Conservation (phyloP, 2,888 invertebrate species). For the Chymomyza caudatula region DNA sequence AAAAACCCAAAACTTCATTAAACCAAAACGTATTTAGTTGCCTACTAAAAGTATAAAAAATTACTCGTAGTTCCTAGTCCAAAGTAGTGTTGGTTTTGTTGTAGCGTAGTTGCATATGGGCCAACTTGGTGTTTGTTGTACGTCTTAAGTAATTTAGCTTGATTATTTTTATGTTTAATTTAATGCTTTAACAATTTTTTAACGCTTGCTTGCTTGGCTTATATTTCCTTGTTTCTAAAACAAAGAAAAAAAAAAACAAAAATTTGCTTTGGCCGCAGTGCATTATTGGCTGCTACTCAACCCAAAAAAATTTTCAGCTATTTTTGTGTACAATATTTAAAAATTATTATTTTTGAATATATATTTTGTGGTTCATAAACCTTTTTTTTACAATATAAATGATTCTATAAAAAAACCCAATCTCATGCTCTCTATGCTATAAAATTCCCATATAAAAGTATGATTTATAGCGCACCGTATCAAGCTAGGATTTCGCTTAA, state of each 20-base stretch:
- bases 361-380: conserved; percentile 17
- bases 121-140: conserved; percentile 45
- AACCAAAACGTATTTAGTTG: conserved; percentile 55
- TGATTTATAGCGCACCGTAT: conserved; percentile 21
- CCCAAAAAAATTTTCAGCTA: conserved; percentile 61
- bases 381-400: background rate
- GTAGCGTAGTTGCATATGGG: background rate
- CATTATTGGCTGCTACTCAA: conserved; percentile 23
- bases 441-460: background rate
- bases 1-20: conserved; percentile 41
- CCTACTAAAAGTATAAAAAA: conserved; percentile 50
- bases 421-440: background rate
- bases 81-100: conserved; percentile 47
- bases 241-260: background rate
- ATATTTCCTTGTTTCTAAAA: too few relatives aligned
- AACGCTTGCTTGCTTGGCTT: conserved; percentile 28
- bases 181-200: conserved; percentile 30
- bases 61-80: conserved; percentile 40
- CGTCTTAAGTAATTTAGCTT: conserved; percentile 35
- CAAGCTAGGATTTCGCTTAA: conserved; percentile 15
- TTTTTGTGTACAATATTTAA: background rate
- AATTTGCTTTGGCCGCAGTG: conserved; percentile 1
- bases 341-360: background rate
- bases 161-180: conserved; percentile 26
- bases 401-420: background rate